Evolutionary conservation across 2,888 invertebrate genomes (phyloP).

Genomic region (Yponomeuta sedellus): DNA sequence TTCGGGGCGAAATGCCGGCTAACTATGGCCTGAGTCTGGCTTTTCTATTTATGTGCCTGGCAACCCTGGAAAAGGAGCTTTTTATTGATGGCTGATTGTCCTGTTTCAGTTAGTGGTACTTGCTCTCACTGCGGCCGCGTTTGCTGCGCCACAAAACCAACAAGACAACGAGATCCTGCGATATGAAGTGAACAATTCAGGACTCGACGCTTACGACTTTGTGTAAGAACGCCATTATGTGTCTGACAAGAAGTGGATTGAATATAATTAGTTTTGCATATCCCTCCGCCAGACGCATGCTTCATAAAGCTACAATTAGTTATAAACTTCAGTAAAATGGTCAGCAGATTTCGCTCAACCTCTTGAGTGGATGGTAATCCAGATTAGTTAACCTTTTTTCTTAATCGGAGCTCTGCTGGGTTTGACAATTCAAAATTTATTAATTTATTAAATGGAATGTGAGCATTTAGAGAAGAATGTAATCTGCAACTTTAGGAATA

Average conservation of each 20-base stretch:
- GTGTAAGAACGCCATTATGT: constrained; percentile 52
- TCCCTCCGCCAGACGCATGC: neutral
- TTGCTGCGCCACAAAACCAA: constrained; percentile 49
- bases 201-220: constrained; percentile 75
- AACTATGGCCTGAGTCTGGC: no score
- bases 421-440: no score
- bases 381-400: no score
- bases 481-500: no score
- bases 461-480: no score
- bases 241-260: neutral
- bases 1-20: no score
- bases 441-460: no score
- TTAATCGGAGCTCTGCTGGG: no score
- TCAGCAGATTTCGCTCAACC: no score
- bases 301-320: neutral
- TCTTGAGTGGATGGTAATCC: no score
- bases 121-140: constrained; percentile 43
- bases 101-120: constrained; percentile 60
- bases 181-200: constrained; percentile 78
- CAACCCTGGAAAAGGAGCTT: constrained; percentile 27
- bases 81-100: constrained; percentile 23
- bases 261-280: neutral
- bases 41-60: no score
- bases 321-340: no score
- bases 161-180: constrained; percentile 78